Evolutionary conservation across 2,888 invertebrate genomes (phyloP).

Genomic region (Erebia epiphron): DNA sequence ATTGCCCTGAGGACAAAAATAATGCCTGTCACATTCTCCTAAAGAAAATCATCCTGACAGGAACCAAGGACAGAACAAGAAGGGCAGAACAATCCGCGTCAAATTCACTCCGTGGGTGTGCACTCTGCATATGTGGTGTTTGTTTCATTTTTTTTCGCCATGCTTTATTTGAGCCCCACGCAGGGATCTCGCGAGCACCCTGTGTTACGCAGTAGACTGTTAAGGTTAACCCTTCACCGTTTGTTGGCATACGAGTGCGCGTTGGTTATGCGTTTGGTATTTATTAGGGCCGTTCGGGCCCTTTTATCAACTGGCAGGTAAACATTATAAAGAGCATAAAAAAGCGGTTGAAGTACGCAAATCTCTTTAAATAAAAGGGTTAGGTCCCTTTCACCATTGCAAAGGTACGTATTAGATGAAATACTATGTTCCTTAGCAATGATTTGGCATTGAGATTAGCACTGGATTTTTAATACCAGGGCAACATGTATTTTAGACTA

Average conservation of each 20-base stretch:
- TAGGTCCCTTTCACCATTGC: neutral
- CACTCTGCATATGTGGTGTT: slow-evolving; percentile 36
- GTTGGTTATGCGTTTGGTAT: slow-evolving; percentile 58
- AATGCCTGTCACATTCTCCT: slow-evolving; percentile 5
- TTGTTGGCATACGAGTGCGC: slow-evolving; percentile 62
- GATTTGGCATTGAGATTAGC: neutral
- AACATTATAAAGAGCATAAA: slow-evolving; percentile 45
- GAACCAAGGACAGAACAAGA: slow-evolving; percentile 21
- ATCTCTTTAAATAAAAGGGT: slow-evolving; percentile 14
- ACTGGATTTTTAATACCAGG: neutral
- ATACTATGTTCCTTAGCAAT: no score
- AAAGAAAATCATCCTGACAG: slow-evolving; percentile 5
- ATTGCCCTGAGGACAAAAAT: neutral
- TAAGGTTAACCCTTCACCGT: slow-evolving; percentile 77
- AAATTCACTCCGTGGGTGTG: slow-evolving; percentile 43
- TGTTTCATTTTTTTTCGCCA: slow-evolving; percentile 52
- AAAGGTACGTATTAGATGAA: slow-evolving; percentile 2
- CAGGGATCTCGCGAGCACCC: slow-evolving; percentile 61
- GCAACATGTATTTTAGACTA: neutral
- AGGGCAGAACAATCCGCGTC: slow-evolving; percentile 44
- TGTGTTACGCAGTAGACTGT: slow-evolving; percentile 72
- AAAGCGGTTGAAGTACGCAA: slow-evolving; percentile 29
- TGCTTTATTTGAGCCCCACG: slow-evolving; percentile 53
- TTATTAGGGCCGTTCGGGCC: slow-evolving; percentile 59
- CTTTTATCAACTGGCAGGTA: slow-evolving; percentile 56